phyloP scores from a whole-genome alignment of 2,797 vertebrate species.

The Malurus splendens region DNA sequence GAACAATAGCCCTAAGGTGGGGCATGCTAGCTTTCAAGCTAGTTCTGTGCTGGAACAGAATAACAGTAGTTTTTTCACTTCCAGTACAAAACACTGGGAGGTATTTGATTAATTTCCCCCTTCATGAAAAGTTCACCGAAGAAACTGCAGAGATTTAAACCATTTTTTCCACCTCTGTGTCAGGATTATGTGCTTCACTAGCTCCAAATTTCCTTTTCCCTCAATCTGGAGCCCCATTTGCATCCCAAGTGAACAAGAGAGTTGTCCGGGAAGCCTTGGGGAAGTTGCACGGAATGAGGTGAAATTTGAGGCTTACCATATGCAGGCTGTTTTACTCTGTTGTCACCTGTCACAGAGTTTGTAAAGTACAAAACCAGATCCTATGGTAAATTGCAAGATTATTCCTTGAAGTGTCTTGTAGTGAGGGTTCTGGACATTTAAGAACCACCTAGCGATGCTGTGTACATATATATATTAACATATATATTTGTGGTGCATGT shows the following conservation, averaged over 20 bases:
- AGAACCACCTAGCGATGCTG: neutral
- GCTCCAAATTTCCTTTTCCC: neutral
- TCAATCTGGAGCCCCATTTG: neutral
- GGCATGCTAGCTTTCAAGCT: neutral
- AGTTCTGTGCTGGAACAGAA: neutral
- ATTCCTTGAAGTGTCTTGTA: neutral
- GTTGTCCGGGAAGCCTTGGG: neutral
- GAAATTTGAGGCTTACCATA: neutral
- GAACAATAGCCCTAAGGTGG: neutral
- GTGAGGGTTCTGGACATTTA: neutral
- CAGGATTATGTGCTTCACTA: neutral
- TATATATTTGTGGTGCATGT: neutral
- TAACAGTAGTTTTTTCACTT: neutral
- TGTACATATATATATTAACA: fast-evolving
- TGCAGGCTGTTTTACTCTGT: neutral
- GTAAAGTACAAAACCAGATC: neutral
- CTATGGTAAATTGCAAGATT: neutral
- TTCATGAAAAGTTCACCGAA: neutral
- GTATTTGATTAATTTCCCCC: neutral
- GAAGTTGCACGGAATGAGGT: neutral
- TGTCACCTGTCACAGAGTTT: neutral
- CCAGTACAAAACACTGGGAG: neutral
- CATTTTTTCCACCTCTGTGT: neutral
- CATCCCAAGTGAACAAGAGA: neutral
- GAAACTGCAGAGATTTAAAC: neutral